Evolutionary conservation across 2,113 vertebrate genomes (phyloP).

Genomic region (Anser cygnoides): DNA sequence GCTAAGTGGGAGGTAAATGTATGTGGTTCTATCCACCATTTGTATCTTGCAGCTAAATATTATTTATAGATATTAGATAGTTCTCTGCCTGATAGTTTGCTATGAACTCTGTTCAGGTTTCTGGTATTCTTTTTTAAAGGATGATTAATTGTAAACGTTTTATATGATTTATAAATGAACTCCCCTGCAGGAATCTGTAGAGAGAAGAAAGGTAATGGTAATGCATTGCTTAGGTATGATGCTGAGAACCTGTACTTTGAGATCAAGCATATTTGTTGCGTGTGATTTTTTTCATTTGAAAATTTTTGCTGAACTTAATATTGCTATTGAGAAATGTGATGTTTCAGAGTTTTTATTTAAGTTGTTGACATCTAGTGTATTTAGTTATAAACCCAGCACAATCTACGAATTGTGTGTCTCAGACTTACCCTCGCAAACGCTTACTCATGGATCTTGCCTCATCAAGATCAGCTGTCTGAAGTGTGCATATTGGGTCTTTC

Average conservation of each 20-base stretch:
- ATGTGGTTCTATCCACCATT: slow-evolving; percentile 59
- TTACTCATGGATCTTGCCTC: background rate
- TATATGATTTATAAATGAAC: slow-evolving; percentile 62
- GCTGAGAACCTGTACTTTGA: background rate
- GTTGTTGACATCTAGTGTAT: slow-evolving; percentile 33
- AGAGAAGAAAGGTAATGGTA: slow-evolving; percentile 55
- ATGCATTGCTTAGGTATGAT: background rate
- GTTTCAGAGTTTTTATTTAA: slow-evolving; percentile 22
- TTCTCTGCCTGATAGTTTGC: slow-evolving; percentile 71
- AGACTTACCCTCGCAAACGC: background rate
- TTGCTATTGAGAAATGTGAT: slow-evolving; percentile 39
- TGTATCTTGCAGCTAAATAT: slow-evolving; percentile 68
- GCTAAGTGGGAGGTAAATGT: slow-evolving; percentile 59
- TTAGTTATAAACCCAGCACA: slow-evolving; percentile 56
- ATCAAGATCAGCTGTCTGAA: slow-evolving; percentile 12
- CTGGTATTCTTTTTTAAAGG: slow-evolving; percentile 63
- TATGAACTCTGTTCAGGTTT: slow-evolving; percentile 69
- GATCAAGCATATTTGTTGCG: slow-evolving; percentile 17
- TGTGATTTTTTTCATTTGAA: background rate
- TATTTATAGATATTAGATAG: slow-evolving; percentile 75
- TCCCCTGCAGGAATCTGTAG: slow-evolving; percentile 37
- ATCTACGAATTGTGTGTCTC: background rate
- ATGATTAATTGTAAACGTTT: slow-evolving; percentile 67
- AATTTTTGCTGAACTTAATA: background rate
- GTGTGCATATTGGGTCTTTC: background rate